These are phyloP conservation scores for Micromesistius poutassou DNA, from an alignment of 2,797 vertebrate genomes.

Conservation along the genomic window DNA sequence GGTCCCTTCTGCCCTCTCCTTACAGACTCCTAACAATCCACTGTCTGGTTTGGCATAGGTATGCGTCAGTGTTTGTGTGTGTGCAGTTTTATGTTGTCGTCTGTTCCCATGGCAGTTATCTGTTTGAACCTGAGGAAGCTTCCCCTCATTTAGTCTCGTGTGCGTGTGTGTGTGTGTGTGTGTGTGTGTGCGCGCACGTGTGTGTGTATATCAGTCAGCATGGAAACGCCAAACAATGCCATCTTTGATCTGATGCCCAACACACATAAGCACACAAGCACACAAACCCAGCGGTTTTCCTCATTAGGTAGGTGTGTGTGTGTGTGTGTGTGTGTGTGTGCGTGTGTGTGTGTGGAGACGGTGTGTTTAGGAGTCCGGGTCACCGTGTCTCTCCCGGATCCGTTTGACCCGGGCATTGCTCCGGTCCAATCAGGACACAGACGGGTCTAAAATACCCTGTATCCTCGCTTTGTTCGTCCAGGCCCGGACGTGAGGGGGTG, in stretches of 20 bases:
- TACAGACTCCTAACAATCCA: too few species aligned
- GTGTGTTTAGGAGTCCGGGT: too few species aligned
- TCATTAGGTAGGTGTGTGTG: slow-evolving; percentile 48
- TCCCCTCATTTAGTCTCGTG: background rate
- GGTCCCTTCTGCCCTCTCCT: too few species aligned
- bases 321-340: background rate
- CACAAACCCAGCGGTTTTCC: slow-evolving; percentile 57
- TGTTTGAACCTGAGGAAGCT: too few species aligned
- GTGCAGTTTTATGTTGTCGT: background rate
- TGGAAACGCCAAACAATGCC: slow-evolving; percentile 57
- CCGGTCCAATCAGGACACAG: background rate
- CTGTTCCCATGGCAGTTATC: background rate
- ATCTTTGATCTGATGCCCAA: slow-evolving; percentile 68
- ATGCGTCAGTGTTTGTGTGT: background rate
- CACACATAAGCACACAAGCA: slow-evolving; percentile 34
- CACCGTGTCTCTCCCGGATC: too few species aligned
- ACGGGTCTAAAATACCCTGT: background rate
- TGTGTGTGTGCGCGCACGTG: slow-evolving; percentile 5
- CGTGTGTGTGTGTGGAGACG: too few species aligned
- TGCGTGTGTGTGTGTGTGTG: slow-evolving; percentile 9
- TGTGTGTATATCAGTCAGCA: background rate
- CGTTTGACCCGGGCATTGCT: too few species aligned
- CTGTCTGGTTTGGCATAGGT: too few species aligned
- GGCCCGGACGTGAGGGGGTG: background rate
- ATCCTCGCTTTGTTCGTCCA: background rate